A percentile compares a stretch with the other conserved stretches of the same genome.
phyloP scores from a whole-genome alignment of 2,113 vertebrate species.

The Maccullochella peelii region DNA sequence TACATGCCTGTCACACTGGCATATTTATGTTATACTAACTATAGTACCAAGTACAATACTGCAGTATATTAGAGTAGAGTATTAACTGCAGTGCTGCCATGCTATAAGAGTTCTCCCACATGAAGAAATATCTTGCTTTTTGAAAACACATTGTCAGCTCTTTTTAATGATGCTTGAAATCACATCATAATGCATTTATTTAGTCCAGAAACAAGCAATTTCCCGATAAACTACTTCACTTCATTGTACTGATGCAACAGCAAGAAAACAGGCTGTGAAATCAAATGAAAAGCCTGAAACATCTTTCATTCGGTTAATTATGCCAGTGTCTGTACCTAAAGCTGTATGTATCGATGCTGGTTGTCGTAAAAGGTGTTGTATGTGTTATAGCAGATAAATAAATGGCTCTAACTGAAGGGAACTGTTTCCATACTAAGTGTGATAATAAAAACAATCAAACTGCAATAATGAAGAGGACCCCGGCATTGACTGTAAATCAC shows the following conservation, averaged over 20 bases:
- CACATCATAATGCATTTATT: constrained; percentile 61
- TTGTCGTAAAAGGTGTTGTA: not conserved
- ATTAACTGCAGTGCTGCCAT: constrained; percentile 7
- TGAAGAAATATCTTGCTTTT: constrained; percentile 27
- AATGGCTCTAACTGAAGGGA: not conserved
- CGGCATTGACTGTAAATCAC: constrained; percentile 2
- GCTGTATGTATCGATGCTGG: not conserved
- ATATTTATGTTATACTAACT: not conserved
- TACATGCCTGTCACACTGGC: not conserved
- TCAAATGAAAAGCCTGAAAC: constrained; percentile 29
- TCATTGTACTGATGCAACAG: constrained; percentile 50
- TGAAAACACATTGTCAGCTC: constrained; percentile 56
- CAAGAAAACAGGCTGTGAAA: constrained; percentile 44
- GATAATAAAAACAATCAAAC: constrained; percentile 13
- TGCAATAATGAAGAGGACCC: not conserved
- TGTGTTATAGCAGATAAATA: not conserved
- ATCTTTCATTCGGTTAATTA: constrained; percentile 35
- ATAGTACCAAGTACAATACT: not conserved
- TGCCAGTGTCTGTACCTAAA: not conserved
- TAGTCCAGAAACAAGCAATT: constrained; percentile 51
- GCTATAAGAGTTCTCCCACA: constrained; percentile 3
- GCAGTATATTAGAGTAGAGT: not conserved
- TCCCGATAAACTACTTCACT: constrained; percentile 40
- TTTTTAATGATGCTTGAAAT: constrained; percentile 71
- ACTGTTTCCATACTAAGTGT: not conserved